phyloP scores from a whole-genome alignment of 2,113 vertebrate genomes.

The Lophochroa leadbeateri region DNA sequence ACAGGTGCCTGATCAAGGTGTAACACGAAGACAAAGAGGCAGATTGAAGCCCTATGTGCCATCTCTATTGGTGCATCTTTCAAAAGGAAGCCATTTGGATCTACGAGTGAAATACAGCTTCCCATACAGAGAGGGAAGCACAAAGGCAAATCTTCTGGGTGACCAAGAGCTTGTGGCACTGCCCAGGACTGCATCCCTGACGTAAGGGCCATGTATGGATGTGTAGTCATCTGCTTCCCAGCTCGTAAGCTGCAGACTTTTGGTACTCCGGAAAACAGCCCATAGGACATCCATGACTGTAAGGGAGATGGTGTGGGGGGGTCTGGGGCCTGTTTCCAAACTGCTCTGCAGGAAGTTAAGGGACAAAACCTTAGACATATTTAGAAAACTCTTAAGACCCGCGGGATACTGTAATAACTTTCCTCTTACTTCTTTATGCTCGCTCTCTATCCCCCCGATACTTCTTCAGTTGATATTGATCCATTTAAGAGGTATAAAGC shows the following conservation, averaged over 20 bases:
- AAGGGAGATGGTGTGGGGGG: accelerated
- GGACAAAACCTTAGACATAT: neutral
- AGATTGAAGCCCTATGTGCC: accelerated
- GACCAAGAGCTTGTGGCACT: neutral
- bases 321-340: neutral
- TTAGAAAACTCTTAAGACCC: neutral
- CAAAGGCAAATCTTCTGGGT: neutral
- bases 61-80: neutral
- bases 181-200: neutral
- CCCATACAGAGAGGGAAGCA: neutral
- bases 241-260: neutral
- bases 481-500: constrained; percentile 30
- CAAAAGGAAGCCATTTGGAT: neutral
- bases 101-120: neutral
- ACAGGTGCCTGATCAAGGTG: neutral
- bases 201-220: neutral
- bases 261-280: neutral
- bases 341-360: neutral
- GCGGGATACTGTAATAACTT: neutral
- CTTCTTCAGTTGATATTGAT: constrained; percentile 32
- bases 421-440: neutral
- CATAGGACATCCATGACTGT: accelerated
- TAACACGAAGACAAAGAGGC: neutral
- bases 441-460: neutral
- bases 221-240: accelerated